Percentiles rank a stretch among this genome's conserved stretches.
These are phyloP conservation scores for Colius striatus DNA, from an alignment of 2,113 vertebrate genomes.

Conservation along the genomic window DNA sequence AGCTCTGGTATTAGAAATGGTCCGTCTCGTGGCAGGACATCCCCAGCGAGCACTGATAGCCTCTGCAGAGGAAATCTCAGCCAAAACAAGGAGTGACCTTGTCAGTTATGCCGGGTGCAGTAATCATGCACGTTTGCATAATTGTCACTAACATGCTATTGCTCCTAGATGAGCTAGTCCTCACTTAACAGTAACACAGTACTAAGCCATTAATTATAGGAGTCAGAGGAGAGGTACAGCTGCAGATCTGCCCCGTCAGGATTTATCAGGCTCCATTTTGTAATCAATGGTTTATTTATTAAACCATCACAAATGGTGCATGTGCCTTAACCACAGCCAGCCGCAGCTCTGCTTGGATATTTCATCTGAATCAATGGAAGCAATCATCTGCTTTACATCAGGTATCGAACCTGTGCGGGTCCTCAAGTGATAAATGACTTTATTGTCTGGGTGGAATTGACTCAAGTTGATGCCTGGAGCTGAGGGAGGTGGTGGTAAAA, in stretches of 20 bases:
- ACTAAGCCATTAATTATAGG: slow-evolving; percentile 34
- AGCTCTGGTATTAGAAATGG: neutral
- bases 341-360: slow-evolving; percentile 38
- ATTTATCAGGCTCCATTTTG: slow-evolving; percentile 72
- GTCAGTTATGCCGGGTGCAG: neutral
- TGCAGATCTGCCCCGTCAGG: slow-evolving; percentile 46
- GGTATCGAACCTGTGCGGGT: slow-evolving; percentile 38
- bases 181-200: neutral
- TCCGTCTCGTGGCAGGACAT: neutral
- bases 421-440: slow-evolving; percentile 75
- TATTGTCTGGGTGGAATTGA: slow-evolving; percentile 61
- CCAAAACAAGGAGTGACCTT: slow-evolving; percentile 15
- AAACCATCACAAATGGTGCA: slow-evolving; percentile 38
- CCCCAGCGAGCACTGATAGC: neutral
- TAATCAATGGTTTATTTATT: slow-evolving; percentile 74
- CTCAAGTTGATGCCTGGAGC: slow-evolving; percentile 6
- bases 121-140: neutral
- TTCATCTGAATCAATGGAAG: slow-evolving; percentile 75
- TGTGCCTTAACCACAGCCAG: neutral
- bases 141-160: neutral
- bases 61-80: neutral
- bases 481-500: neutral
- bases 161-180: slow-evolving; percentile 1
- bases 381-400: slow-evolving; percentile 73
- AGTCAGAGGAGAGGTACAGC: slow-evolving; percentile 21